Evolutionary conservation across 2,888 invertebrate species (phyloP), one percentile per base, ranked within the genome.

Genomic region (Hirtodrosophila trivittata): DNA sequence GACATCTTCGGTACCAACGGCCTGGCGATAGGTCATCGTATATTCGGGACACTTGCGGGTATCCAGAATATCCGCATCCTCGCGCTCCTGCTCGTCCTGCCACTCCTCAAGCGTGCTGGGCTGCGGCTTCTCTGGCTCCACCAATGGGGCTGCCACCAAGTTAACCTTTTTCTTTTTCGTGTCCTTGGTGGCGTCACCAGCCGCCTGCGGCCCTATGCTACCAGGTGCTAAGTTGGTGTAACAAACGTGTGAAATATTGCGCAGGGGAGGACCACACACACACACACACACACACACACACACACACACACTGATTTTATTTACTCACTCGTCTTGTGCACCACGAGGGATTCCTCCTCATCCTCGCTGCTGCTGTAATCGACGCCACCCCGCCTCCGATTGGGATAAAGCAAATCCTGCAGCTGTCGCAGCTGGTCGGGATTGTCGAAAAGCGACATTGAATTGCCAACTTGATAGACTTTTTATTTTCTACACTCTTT

Each of bases 1-100:
- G 6, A 97, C 93, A 90, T 98, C 97, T 89, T 97, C 95, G 0
- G 97, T 93, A 6, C 95, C 93, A 0, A 98, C 95, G 28, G 95
- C 93, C 90, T 98, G 98, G 76, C 95, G 95, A 90, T 96, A 97
- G 71, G 94, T 93, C 89, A 97, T 94, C 30, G 94, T 94, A 91
- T 96, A 97, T 71, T 93, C 92, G 0, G 96, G 96, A 14, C 92
- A 91, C 86, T 93, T 92, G 37, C 95, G 92, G 58, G 93, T 93
- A 70, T 94, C 94, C 13, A 92, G 83, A 9, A 91, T 87, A 3
- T 93, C 93, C 1, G 92, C 92, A 33, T 93, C 92, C 71, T 92
- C 92, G 13, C 92, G 91, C n/a, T 91, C 92, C 66, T 93, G 92
- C 49, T 91, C 90, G 32, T 78, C 74, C 32, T 89, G 77, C 91